phyloP scores from a whole-genome alignment of 2,797 vertebrate genomes.

The Coendou prehensilis region DNA sequence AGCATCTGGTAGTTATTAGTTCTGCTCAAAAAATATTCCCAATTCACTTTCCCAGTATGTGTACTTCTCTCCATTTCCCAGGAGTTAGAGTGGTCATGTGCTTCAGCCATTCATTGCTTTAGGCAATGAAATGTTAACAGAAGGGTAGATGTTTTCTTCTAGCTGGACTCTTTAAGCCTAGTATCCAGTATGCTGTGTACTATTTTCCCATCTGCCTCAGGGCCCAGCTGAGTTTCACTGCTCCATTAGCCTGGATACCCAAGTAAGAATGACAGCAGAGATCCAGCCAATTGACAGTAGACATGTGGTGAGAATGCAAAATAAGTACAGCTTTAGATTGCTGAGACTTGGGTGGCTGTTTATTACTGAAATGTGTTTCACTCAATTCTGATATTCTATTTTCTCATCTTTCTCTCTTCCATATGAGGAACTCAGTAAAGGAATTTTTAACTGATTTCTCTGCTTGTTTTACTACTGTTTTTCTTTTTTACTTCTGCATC shows the following conservation, averaged over 20 bases:
- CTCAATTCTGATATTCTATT: background rate
- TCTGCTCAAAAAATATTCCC: conserved; percentile 64
- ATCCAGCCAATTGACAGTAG: background rate
- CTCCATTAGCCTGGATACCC: background rate
- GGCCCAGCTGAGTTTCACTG: background rate
- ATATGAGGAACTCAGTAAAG: background rate
- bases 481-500: background rate
- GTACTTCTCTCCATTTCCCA: conserved; percentile 54
- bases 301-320: background rate
- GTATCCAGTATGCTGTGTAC: background rate
- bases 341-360: background rate
- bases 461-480: conserved; percentile 47
- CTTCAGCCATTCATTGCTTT: conserved; percentile 26
- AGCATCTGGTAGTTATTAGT: conserved; percentile 49
- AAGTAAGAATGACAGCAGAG: conserved; percentile 30
- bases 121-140: conserved; percentile 57
- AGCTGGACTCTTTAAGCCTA: background rate
- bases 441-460: background rate
- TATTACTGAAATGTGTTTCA: conserved; percentile 21
- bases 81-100: background rate
- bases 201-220: background rate
- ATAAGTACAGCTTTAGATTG: background rate
- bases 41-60: conserved; percentile 17
- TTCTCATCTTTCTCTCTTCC: conserved; percentile 20
- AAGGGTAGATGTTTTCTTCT: conserved; percentile 50